Conservation (phyloP, 64 coral and sea anemone genomes). For the Stichodactyla mertensii region DNA sequence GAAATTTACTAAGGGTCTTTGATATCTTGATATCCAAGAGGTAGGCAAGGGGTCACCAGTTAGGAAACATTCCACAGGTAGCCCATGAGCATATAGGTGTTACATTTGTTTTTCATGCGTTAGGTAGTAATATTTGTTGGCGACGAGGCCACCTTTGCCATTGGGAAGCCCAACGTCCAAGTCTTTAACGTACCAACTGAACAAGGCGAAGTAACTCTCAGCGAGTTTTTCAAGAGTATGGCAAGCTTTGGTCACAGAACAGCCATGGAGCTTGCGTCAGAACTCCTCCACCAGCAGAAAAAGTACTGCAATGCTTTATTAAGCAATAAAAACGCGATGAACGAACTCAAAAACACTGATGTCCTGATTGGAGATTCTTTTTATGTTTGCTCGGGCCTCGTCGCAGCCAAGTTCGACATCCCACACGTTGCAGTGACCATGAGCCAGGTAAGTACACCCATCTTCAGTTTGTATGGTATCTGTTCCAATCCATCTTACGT, state of each 20-base stretch:
- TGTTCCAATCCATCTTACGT: constrained; percentile 19
- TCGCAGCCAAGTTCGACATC: constrained; percentile 27
- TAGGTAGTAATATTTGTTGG: neutral
- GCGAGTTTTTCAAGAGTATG: neutral
- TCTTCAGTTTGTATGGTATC: neutral
- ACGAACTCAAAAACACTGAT: constrained; percentile 13
- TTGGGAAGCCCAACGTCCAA: neutral
- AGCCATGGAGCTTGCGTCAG: neutral
- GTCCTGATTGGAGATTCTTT: constrained; percentile 33
- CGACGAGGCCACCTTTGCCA: neutral
- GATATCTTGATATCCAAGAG: no score
- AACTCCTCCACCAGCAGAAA: neutral
- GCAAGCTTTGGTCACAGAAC: neutral
- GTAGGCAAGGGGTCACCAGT: no score
- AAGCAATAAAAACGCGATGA: neutral
- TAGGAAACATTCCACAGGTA: neutral
- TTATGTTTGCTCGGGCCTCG: constrained; percentile 16
- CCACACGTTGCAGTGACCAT: constrained; percentile 32
- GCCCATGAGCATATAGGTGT: no score
- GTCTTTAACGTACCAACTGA: neutral
- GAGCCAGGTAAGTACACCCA: neutral
- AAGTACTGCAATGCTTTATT: constrained; percentile 29
- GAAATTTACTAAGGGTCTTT: no score
- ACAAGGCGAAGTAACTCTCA: neutral
- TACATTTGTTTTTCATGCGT: neutral